Base-by-base conservation (phyloP, 2,113 vertebrate species). In the Anhinga rufa region DNA sequence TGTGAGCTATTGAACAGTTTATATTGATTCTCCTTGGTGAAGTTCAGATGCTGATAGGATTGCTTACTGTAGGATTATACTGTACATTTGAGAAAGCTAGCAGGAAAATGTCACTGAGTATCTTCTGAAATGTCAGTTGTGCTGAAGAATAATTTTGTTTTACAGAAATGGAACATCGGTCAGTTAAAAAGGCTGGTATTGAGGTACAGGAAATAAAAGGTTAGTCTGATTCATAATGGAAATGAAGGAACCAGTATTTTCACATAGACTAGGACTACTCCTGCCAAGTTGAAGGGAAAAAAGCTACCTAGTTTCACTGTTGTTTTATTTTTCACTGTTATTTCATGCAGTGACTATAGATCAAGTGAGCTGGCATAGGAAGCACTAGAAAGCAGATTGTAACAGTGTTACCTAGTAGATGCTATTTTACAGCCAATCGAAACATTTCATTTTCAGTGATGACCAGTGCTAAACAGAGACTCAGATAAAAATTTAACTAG, bases 101-200 rank as follows among this genome's bases (percentile, higher is more conserved):
- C 38, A 88, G 25, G 31, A 90, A 88, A 91, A 90, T 92, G 77
- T 96, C 95, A 93, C 49, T 82, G 69, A 91, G 40, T 54, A n/a
- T 80, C 83, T 88, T 94, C 80, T 93, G 75, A 96, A 95, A 96
- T 95, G 49, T 61, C 77, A 85, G 48, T 93, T 92, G 70, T 89
- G 58, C 77, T 96, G 87, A 96, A 97, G 92, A 95, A 78, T 75
- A 51, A 70, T 95, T 75, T 91, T 97, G 29, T 98, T 76, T 98
- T 98, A 89, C 97, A 99, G 99, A 98, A 97, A 98, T 98, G 93
- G 98, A 99, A 29, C 99, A 99, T 98, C 99, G 99, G 69, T 99
- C 99, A 48, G 99, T 99, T 91, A 99, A 99, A 98, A 99, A 99
- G 95, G 99, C 98, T 93, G 99, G 99, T 94, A 99, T 99, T n/a